A percentile compares a stretch with the other conserved stretches of the same genome.
Evolutionary conservation across 2,797 vertebrate species (phyloP).

Genomic region (Brotogeris chrysoptera): DNA sequence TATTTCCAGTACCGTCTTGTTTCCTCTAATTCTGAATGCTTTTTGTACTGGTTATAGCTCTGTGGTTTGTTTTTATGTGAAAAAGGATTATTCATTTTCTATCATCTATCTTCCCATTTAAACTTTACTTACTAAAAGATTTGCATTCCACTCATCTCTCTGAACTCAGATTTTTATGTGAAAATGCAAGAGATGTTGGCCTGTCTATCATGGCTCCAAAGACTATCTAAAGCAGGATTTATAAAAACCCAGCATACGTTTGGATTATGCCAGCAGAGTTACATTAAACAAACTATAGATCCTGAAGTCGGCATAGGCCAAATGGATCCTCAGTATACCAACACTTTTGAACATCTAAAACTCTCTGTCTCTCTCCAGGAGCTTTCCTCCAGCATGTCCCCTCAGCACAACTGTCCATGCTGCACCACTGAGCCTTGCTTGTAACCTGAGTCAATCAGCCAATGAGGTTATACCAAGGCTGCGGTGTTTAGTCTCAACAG

Average conservation of each 20-base stretch:
- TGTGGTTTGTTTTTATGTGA: not conserved
- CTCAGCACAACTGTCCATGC: not conserved
- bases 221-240: not conserved
- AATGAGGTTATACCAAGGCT: not conserved
- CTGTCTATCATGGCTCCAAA: not conserved
- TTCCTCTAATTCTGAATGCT: not conserved
- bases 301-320: not conserved
- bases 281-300: not conserved
- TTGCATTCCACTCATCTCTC: not conserved
- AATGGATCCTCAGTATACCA: not conserved
- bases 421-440: not conserved
- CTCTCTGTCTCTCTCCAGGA: not conserved
- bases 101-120: not conserved
- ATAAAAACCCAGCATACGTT: not conserved
- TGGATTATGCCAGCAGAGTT: not conserved
- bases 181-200: not conserved
- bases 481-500: not conserved
- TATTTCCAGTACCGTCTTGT: not conserved
- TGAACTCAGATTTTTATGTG: not conserved
- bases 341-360: not conserved
- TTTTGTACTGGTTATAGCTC: not conserved
- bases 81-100: not conserved
- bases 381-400: not conserved
- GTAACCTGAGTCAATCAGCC: too few relatives aligned
- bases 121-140: not conserved